These are phyloP conservation scores for Cyrtonyx montezumae DNA, from an alignment of 2,113 vertebrate genomes.

Conservation along the genomic window DNA sequence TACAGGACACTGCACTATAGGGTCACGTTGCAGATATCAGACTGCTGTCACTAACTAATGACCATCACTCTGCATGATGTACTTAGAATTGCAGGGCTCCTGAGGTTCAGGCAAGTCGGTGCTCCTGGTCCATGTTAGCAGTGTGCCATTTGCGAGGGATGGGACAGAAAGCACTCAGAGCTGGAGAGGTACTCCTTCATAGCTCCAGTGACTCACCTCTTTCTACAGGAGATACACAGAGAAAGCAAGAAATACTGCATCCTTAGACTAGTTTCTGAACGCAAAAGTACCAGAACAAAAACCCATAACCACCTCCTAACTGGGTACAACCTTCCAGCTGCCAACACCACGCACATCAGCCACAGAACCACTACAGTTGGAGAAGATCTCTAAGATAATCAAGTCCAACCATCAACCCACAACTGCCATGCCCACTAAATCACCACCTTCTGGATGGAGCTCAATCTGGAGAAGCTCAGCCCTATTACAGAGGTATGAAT, in stretches of 20 bases:
- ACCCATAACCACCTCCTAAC: neutral
- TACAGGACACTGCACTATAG: neutral
- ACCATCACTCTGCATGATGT: rapidly evolving
- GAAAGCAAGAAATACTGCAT: neutral
- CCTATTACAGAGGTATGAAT: too few species aligned
- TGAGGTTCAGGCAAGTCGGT: neutral
- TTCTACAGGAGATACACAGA: neutral
- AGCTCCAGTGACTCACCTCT: neutral
- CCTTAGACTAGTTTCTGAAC: neutral
- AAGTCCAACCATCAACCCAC: too few species aligned
- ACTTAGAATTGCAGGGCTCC: neutral
- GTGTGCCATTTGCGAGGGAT: neutral
- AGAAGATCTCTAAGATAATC: too few species aligned
- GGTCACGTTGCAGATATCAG: rapidly evolving
- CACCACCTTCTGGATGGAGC: too few species aligned
- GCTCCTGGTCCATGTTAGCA: neutral
- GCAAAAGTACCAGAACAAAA: neutral
- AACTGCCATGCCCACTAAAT: too few species aligned
- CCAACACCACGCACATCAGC: neutral
- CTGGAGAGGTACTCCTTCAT: neutral
- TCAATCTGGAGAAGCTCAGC: too few species aligned
- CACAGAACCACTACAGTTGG: too few species aligned
- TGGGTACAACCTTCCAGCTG: neutral
- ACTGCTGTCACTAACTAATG: neutral
- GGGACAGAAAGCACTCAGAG: neutral